These are phyloP conservation scores for Semaprochilodus insignis DNA, from an alignment of 2,797 vertebrate species.

Conservation along the genomic window DNA sequence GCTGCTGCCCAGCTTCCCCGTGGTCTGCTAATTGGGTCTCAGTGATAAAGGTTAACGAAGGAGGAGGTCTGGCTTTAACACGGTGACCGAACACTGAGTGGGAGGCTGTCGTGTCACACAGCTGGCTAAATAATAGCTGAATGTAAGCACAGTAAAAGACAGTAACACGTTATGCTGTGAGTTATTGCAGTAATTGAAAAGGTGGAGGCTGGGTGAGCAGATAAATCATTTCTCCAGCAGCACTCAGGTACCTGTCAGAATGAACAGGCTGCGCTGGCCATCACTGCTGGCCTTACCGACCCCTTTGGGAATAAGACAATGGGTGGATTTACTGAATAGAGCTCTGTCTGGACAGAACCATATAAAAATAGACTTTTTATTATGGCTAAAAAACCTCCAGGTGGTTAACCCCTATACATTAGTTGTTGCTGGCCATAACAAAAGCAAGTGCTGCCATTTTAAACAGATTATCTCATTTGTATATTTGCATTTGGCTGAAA, in stretches of 20 bases:
- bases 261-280: not conserved
- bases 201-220: not conserved
- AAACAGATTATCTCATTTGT: not conserved
- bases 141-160: not conserved
- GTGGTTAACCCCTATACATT: not conserved
- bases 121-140: constrained; percentile 12
- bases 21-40: not conserved
- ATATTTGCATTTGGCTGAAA: too few species aligned
- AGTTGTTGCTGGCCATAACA: too few species aligned
- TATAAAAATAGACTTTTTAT: not conserved
- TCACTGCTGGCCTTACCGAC: not conserved
- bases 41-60: constrained; percentile 28
- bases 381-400: not conserved
- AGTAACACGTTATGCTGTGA: not conserved
- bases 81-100: not conserved
- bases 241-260: constrained; percentile 7
- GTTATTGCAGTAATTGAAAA: not conserved
- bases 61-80: not conserved
- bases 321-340: not conserved
- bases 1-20: not conserved
- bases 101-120: not conserved
- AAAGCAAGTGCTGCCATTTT: not conserved
- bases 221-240: constrained; percentile 9
- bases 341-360: not conserved
- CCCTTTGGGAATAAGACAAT: not conserved